These are phyloP conservation scores for Cynocephalus volans DNA, from an alignment of 2,113 vertebrate genomes.

Conservation along the genomic window DNA sequence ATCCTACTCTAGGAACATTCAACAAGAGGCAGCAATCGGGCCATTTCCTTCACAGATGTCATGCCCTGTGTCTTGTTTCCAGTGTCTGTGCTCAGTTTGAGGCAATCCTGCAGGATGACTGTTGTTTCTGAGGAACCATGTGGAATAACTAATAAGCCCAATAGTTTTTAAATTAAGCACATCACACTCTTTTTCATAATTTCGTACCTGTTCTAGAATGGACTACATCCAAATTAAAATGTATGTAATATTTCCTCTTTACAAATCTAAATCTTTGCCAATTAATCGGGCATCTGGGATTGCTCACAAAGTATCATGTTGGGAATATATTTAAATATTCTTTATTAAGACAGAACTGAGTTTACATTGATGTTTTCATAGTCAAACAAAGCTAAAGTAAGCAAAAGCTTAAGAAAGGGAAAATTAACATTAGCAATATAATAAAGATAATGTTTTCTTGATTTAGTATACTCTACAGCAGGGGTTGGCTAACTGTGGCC, in stretches of 20 bases:
- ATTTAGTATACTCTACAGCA: background rate
- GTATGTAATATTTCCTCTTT: conserved; percentile 6
- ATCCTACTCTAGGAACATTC: background rate
- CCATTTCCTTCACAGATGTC: background rate
- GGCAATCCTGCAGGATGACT: background rate
- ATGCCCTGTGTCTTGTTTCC: background rate
- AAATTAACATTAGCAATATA: conserved; percentile 52
- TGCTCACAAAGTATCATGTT: background rate
- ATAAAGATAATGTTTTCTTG: background rate
- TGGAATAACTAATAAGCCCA: background rate
- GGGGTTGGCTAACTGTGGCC: background rate
- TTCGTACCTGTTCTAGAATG: conserved; percentile 42
- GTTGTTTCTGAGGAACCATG: conserved; percentile 15
- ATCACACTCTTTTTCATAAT: background rate
- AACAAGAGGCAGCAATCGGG: background rate
- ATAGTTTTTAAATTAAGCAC: conserved; percentile 16
- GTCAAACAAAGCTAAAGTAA: background rate
- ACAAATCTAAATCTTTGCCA: conserved; percentile 29
- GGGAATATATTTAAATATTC: conserved; percentile 24
- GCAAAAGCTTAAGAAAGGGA: conserved; percentile 27
- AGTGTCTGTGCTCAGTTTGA: background rate
- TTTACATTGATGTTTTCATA: conserved; percentile 43
- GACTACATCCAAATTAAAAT: conserved; percentile 13
- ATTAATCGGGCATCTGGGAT: background rate
- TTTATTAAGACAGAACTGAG: conserved; percentile 31